Percentiles rank a stretch among this genome's conserved stretches.
phyloP scores from a whole-genome alignment of 2,113 vertebrate species.

The Felis catus region DNA sequence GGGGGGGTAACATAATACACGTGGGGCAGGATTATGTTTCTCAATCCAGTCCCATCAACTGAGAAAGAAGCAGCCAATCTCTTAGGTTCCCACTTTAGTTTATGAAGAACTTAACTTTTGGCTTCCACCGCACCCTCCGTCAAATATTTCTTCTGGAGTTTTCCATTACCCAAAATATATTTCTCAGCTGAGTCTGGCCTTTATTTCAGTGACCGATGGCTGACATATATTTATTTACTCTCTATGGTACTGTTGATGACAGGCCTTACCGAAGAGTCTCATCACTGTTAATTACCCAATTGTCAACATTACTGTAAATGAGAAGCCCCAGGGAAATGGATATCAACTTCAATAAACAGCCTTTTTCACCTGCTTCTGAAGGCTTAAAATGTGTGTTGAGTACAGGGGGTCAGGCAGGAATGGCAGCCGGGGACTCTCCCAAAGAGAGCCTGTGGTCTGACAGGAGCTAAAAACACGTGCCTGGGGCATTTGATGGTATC shows the following conservation, averaged over 20 bases:
- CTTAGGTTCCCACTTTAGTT: background rate
- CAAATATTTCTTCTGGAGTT: background rate
- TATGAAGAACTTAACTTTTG: background rate
- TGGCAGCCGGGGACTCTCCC: too few relatives aligned
- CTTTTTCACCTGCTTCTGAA: background rate
- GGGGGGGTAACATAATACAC: background rate
- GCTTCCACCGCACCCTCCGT: background rate
- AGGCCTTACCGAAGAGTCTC: background rate
- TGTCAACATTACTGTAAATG: conserved; percentile 19
- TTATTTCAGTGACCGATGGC: background rate
- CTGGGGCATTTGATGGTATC: background rate
- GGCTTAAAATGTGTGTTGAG: background rate
- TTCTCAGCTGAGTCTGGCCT: background rate
- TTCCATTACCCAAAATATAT: background rate
- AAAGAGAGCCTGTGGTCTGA: background rate
- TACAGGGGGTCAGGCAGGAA: background rate
- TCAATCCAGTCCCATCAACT: background rate
- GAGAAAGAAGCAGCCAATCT: background rate
- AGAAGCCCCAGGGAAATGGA: background rate
- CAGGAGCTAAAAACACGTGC: background rate
- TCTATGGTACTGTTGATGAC: background rate
- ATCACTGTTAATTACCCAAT: conserved; percentile 5
- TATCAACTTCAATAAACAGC: background rate
- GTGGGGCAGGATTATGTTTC: background rate
- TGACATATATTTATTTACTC: background rate